phyloP scores from a whole-genome alignment of 2,113 vertebrate genomes.

The Mesocricetus auratus region DNA sequence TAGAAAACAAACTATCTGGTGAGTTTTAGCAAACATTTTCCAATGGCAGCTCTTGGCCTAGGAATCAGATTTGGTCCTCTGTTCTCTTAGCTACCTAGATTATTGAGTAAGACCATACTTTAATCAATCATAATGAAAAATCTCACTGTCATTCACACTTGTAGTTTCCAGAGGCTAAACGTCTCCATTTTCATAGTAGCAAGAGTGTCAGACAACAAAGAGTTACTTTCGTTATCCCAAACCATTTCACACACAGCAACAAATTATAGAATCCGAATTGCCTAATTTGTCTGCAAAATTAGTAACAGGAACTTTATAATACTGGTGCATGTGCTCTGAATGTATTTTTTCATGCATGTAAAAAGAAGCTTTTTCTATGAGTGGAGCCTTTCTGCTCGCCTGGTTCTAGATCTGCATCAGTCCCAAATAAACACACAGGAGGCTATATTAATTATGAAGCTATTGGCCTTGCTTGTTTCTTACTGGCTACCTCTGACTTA shows the following conservation, averaged over 20 bases:
- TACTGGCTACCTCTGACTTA: too few species aligned
- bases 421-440: too few species aligned
- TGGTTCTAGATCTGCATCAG: too few species aligned
- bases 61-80: not conserved
- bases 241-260: not conserved
- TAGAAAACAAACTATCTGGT: not conserved
- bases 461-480: too few species aligned
- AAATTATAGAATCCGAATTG: not conserved
- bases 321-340: not conserved
- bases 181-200: not conserved
- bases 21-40: not conserved
- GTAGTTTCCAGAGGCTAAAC: not conserved
- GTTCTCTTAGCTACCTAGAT: not conserved
- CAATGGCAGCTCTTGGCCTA: not conserved
- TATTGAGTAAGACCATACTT: not conserved
- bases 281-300: not conserved
- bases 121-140: not conserved
- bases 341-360: not conserved
- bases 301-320: not conserved
- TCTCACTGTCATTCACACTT: not conserved
- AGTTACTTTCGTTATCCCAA: not conserved
- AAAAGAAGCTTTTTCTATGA: too few species aligned
- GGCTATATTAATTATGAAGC: too few species aligned
- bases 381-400: too few species aligned
- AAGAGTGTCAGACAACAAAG: not conserved